Evolutionary conservation across 2,888 invertebrate genomes (phyloP), one percentile per base, ranked within the genome.

Genomic region (Caenorhabditis japonica): DNA sequence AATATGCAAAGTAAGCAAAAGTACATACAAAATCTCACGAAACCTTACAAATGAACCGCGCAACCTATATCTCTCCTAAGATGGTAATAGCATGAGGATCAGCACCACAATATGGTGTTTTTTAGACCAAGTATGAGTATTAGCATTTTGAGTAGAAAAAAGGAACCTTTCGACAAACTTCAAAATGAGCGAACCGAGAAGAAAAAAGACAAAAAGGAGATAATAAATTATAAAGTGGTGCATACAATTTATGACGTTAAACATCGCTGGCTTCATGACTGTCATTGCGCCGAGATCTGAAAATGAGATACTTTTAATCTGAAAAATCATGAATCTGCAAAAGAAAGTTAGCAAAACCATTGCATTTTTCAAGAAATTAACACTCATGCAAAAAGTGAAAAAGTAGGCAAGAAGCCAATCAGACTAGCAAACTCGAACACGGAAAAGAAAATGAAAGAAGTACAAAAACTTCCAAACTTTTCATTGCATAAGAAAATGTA

Each of bases 231-330:
- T 51, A 49, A 56, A 66, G 44, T 56, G 41, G 56, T 66, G 36
- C 56, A 66, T 66, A 56, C 23, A 17, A 27, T 4, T 19, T 8
- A 30, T 36, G 12, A 4, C 4, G 15, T 52, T 44, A 73, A 15
- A 74, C 74, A 44, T 74, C 74, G 53, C 68, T 68, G 0, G 62
- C 74, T 49, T 74, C 74, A 34, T 74, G 74, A 53, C 74, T 74
- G 61, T 74, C 74, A 55, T 74, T 74, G 51, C 74, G 68, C 43
- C 74, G 74, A 46, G 74, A 69, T 69, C 74, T 74, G 68, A 58
- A 56, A 73, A 46, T 46, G 19, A 7, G 4, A 41, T 21, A 4
- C 39, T 60, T 12, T 19, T 5, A 25, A 12, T n/a, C n/a, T 7
- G 1, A 25, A 38, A 51, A 7, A 15, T n/a, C 5, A 23, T 1